Evolutionary conservation across 2,113 vertebrate species (phyloP).

Genomic region (Jacana jacana): DNA sequence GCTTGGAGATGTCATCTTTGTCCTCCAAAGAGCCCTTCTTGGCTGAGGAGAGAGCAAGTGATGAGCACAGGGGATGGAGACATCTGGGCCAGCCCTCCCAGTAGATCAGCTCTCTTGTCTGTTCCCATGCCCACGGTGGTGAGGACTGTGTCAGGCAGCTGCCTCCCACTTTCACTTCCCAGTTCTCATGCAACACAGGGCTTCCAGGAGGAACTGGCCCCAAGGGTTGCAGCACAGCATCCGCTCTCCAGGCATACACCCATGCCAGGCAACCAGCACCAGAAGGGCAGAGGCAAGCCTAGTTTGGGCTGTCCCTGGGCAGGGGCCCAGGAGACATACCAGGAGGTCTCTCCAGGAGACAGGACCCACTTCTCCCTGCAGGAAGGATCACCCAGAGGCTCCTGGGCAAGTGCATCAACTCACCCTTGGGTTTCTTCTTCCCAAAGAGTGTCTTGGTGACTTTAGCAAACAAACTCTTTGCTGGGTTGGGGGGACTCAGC

Average conservation of each 20-base stretch:
- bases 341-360: background rate
- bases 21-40: slow-evolving; percentile 84
- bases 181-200: slow-evolving; percentile 24
- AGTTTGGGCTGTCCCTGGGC: background rate
- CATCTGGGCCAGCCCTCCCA: background rate
- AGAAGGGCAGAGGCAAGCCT: background rate
- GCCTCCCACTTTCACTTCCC: slow-evolving; percentile 60
- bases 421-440: slow-evolving; percentile 90
- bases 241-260: background rate
- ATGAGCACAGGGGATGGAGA: background rate
- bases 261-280: background rate
- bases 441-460: slow-evolving; percentile 95
- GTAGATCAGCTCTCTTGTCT: background rate
- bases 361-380: background rate
- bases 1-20: slow-evolving; percentile 89
- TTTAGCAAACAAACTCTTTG: slow-evolving; percentile 93
- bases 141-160: background rate
- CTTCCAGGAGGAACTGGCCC: slow-evolving; percentile 40
- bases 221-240: background rate
- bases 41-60: slow-evolving; percentile 53
- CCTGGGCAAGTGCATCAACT: background rate
- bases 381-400: background rate
- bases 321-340: background rate
- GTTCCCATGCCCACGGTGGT: background rate
- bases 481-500: slow-evolving; percentile 88